Evolutionary conservation across 2,888 invertebrate species (phyloP), one percentile per base, ranked within the genome.

Genomic region (Diploptera punctata): DNA sequence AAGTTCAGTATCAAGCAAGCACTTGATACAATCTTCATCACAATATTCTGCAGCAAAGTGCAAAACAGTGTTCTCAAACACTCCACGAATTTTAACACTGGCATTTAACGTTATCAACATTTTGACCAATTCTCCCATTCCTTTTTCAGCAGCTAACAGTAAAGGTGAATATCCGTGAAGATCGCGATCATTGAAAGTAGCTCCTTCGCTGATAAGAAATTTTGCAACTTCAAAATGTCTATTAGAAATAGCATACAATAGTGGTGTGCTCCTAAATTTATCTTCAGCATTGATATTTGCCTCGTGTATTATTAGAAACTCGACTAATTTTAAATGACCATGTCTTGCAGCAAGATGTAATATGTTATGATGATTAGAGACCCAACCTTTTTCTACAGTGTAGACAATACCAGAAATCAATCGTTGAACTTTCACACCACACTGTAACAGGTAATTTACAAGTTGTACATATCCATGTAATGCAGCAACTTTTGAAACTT

Each of bases 191-290:
- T 69, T 16, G 3, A 33, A 7, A 16, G 7, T 13, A n/a, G 68
- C 68, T 7, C 33, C 52, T 26, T 52, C 24, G 7, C 24, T 26
- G 13, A 68, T 44, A 26, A 68, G 44, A 68, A 68, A 24, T 3
- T 31, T 7, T 31, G 33, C 19, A 29, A 18, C 18, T 21, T 68
- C 31, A 1, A 44, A 26, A 10, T 52, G 10, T 24, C 68, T 52
- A 16, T 49, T 19, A n/a, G 18, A 1, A 31, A 29, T 43, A 21
- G 68, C 68, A 5, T 9, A 68, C 10, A 38, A 26, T 10, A 68
- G 47, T 16, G 68, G 52, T 26, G 68, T 52, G 52, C 1, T 24
- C 0, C 26, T 26, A 18, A 24, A 21, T 16, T 2, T 13, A 26
- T 13, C 26, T 10, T 9, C 10, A 16, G 16, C 60, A 19, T 60